Evolutionary conservation across 2,797 vertebrate species (phyloP), one percentile per base, ranked within the genome.

Genomic region (Acanthurus tractus): DNA sequence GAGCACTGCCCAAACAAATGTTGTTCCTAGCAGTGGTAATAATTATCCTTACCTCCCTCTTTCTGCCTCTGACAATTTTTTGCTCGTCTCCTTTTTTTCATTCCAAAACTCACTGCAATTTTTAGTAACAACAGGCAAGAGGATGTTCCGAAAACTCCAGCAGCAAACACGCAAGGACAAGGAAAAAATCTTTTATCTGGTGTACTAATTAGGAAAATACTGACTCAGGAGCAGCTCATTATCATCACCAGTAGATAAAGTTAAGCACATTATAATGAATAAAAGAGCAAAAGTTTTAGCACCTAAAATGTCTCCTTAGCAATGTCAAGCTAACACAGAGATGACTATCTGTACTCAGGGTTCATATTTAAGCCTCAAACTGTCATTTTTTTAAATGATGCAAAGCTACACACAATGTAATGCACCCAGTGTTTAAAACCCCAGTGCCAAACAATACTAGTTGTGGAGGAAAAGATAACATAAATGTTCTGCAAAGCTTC

Each of bases 1-100:
- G 70, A 85, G 61, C 84, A 46, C 49, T 52, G 62, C 74, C 44
- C 73, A 64, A 58, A 61, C 74, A 77, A 40, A 9, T 81, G 76
- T 38, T 80, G 40, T 63, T 81, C 70, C 49, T 53, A 59, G 22
- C 72, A 67, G 48, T 61, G 22, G 25, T 74, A 65, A 78, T 70
- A 45, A 74, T 79, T 84, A 56, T 70, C 57, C 77, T 73, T 56
- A 74, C 77, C 62, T 64, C 66, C 58, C 55, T 78, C 69, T 69
- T 15, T 23, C 55, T 80, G 63, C 55, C 53, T 62, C 69, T 50
- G 49, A 76, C 68, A 61, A 71, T 49, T 62, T 62, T 55, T 22
- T 55, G 48, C 63, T 45, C 23, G 49, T 84, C 69, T 72, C 49
- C 17, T 69, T 53, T 52, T 81, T 88, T 82, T 55, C 49, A 82